Base-by-base conservation (phyloP, 2,888 invertebrate species). In the Gibbula magus region DNA sequence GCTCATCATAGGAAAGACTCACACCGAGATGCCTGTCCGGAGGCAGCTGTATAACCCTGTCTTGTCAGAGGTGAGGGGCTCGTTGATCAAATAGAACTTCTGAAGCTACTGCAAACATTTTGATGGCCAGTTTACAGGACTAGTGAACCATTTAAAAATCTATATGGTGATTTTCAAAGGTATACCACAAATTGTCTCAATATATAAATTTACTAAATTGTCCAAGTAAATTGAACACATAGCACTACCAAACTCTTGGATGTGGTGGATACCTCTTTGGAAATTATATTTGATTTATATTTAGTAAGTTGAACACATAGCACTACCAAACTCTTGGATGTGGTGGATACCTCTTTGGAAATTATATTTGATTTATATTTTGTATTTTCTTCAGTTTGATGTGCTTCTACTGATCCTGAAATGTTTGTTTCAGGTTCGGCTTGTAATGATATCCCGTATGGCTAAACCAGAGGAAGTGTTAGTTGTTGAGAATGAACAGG, bases 391-490 rank as follows among this genome's bases (percentile, higher is more conserved):
- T 35, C 35, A 35, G 35, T 45, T 45, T 5, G 5, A 13, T 13
- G 1, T 45, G 13, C 45, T 45, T 35, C 13, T 10, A 61, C 22
- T 61, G 16, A 45, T n/a, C 8, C 7, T 8, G 16, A 66, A 75
- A 25, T 67, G 13, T 77, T 61, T 77, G 79, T 85, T 91, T 4
- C 85, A 94, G 93, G 96, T 99, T 56, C 95, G 99, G 66, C 97
- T 97, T 91, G 98, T 98, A 73, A 99, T 99, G 98, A 99, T 99
- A 91, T 98, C 98, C 82, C 95, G 99, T 89, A 99, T 99, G 99
- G 99, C 99, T 22, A 99, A 99, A 93, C 99, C 99, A 0, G 99
- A 99, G 93, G 99, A 99, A 94, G 99, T 99, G 52, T 94, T 99
- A 82, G 98, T 99, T 70, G 99, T 99, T 56, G 99, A 99, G 94